Percentiles rank a stretch among this genome's conserved stretches.
Conservation (phyloP, 2,797 vertebrate species). For the Buphagus erythrorhynchus region DNA sequence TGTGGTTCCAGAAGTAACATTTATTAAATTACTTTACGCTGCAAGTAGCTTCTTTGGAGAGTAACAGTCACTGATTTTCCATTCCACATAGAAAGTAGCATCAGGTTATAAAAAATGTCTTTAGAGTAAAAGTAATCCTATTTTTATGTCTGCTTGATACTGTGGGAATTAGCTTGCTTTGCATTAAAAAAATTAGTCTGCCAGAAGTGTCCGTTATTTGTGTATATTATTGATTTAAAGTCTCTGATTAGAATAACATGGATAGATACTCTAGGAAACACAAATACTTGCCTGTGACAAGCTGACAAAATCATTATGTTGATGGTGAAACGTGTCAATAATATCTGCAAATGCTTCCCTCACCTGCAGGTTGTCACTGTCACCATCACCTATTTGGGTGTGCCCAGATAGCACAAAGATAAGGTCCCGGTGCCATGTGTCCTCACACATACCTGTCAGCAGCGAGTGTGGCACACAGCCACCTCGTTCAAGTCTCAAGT, state of each 20-base stretch:
- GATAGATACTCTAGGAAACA: neutral
- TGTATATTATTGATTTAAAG: neutral
- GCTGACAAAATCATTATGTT: neutral
- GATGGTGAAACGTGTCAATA: neutral
- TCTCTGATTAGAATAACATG: neutral
- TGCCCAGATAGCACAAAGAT: neutral
- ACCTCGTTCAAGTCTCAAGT: neutral
- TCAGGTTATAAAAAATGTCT: neutral
- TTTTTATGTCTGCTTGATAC: neutral
- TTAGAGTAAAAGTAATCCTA: neutral
- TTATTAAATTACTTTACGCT: neutral
- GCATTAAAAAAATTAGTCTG: neutral
- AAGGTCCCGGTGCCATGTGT: accelerated
- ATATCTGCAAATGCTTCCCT: neutral
- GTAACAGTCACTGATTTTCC: neutral
- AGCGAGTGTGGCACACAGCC: neutral
- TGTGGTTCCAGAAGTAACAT: neutral
- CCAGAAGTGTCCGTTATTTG: neutral
- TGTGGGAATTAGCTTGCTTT: neutral
- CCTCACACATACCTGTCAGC: neutral
- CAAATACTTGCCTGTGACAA: neutral
- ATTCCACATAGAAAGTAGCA: neutral
- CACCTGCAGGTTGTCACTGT: neutral
- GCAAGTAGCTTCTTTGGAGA: neutral
- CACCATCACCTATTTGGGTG: neutral